Evolutionary conservation across 2,888 invertebrate species (phyloP), one percentile per base, ranked within the genome.

Genomic region (Schrankia costaestrigalis): DNA sequence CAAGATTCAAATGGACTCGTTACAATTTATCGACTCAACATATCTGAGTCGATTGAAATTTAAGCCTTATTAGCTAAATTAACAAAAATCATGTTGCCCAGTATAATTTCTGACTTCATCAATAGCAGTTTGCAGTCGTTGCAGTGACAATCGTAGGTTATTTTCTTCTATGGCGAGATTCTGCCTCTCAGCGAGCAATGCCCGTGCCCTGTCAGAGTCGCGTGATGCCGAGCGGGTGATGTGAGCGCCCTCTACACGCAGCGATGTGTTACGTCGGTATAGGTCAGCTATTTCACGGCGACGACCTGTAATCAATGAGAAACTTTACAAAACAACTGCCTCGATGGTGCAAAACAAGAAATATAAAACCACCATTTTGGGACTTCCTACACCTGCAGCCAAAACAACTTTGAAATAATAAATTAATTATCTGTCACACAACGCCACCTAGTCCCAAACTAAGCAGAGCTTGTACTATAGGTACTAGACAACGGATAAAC

Each of bases 171-270:
- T 42, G 1, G 76, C 69, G 2, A 85, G 55, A 31, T 72, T 62
- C 7, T 68, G 71, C 5, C 78, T 48, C 49, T 88, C 86, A 1
- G 79, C 77, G 1, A 83, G 59, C 8, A 85, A 63, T 4, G 81
- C 76, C 7, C 78, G 73, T 34, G 82, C 78, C 0, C 69, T 57
- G 50, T 81, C 83, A 0, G 80, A 72, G 37, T 83, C 80, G 0
- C 76, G 58, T 0, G 81, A 82, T 8, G 89, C 83, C 11, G 81
- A 70, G 10, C 81, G 76, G 8, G 90, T 89, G 31, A 85, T 78
- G 54, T 82, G 78, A 11, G 84, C 80, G 14, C 86, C 75, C 33
- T 87, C 87, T 11, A 89, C 87, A n/a, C 86, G 78, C 21, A 90
- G 71, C 0, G 63, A 41, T 0, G 83, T 83, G 68, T 86, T 88